Conservation (phyloP, 2,797 vertebrate genomes). For the Hozukius guyotensis region DNA sequence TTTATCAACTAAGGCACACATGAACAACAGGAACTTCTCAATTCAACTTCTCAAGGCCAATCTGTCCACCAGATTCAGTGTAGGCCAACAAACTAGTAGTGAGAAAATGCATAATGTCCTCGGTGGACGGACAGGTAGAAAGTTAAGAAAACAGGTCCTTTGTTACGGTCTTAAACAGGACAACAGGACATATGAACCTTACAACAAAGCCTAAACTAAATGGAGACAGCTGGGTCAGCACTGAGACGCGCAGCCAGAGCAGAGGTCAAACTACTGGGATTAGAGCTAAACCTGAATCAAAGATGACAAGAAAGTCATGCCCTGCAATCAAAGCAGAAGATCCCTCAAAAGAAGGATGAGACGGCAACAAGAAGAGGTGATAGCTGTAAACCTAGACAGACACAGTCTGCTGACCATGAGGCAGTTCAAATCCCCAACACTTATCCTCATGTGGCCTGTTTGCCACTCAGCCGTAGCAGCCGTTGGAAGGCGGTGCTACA, state of each 20-base stretch:
- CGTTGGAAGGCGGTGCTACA: constrained; percentile 12
- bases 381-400: constrained; percentile 40
- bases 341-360: constrained; percentile 25
- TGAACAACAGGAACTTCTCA: neutral
- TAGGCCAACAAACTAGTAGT: neutral
- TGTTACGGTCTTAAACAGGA: neutral
- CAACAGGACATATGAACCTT: neutral
- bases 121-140: neutral
- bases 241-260: neutral
- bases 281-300: constrained; percentile 51
- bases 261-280: constrained; percentile 29
- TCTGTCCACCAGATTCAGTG: neutral
- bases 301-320: constrained; percentile 43
- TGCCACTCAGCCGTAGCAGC: constrained; percentile 31
- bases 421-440: constrained; percentile 28
- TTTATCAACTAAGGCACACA: too few relatives aligned
- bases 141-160: neutral
- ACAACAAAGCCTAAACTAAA: constrained; percentile 2
- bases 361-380: constrained; percentile 10
- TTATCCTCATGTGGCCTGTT: constrained; percentile 32
- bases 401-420: constrained; percentile 54
- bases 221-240: constrained; percentile 12
- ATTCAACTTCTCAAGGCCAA: neutral
- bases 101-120: neutral
- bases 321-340: constrained; percentile 54